Evolutionary conservation across 2,888 invertebrate species (phyloP).

Genomic region (Cephus nigrinus): DNA sequence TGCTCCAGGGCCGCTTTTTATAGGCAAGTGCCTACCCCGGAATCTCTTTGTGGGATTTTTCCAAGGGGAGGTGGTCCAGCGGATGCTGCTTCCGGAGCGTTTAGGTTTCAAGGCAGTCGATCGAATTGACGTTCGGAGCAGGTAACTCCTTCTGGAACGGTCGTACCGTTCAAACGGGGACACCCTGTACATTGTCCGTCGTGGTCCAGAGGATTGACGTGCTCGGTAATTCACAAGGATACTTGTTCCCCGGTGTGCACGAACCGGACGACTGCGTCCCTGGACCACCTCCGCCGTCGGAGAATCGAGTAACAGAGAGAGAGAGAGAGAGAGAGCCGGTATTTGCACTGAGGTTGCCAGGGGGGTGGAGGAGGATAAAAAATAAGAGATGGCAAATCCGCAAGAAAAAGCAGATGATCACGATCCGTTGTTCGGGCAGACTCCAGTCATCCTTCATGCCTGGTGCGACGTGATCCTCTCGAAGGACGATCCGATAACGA

Average conservation of each 20-base stretch:
- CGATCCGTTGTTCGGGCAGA: background rate
- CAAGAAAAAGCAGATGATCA: background rate
- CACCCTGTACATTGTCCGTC: constrained; percentile 14
- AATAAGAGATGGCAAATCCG: background rate
- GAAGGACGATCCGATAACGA: no score
- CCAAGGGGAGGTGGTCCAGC: no score
- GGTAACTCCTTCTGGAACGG: no score
- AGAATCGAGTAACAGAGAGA: constrained; percentile 23
- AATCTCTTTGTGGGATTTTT: background rate
- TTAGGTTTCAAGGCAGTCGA: no score
- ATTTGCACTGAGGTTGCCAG: background rate
- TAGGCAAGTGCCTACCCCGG: background rate
- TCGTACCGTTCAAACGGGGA: background rate
- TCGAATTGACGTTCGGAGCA: background rate
- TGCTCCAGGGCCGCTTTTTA: background rate
- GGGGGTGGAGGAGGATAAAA: background rate
- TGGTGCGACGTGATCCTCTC: no score
- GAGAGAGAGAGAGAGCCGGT: background rate
- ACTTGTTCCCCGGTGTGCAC: constrained; percentile 29
- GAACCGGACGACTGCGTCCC: constrained; percentile 30
- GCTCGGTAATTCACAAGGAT: constrained; percentile 36
- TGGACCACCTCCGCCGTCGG: constrained; percentile 37
- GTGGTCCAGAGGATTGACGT: constrained; percentile 29
- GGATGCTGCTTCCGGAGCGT: no score
- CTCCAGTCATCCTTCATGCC: no score